These are phyloP conservation scores for Festucalex cinctus DNA, from an alignment of 2,113 vertebrate genomes.

Conservation along the genomic window DNA sequence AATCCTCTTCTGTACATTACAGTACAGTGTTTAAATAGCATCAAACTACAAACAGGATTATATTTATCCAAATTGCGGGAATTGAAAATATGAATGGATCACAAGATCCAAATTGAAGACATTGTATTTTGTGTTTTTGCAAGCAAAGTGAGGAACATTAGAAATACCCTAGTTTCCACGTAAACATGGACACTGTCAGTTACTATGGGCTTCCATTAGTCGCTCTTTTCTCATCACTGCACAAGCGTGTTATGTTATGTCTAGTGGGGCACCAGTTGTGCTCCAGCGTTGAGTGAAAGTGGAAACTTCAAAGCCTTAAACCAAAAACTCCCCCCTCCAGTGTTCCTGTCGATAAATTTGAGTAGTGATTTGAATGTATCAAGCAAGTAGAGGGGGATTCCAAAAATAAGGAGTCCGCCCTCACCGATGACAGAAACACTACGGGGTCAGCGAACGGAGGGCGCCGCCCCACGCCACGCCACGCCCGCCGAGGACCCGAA, in stretches of 20 bases:
- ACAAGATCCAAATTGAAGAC: background rate
- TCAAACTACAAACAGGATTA: too few species aligned
- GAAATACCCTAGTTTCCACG: background rate
- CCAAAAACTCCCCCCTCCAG: background rate
- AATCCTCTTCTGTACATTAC: too few species aligned
- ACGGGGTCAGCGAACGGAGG: constrained; percentile 43
- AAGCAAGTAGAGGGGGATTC: background rate
- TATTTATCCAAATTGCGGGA: too few species aligned
- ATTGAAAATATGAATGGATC: too few species aligned
- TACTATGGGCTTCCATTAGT: background rate
- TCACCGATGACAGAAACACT: constrained; percentile 45
- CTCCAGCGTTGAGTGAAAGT: background rate
- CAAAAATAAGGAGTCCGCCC: background rate
- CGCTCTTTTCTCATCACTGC: background rate
- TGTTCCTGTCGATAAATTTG: background rate
- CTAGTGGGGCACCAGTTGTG: background rate
- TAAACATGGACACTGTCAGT: background rate
- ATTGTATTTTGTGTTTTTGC: background rate
- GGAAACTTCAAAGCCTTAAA: background rate
- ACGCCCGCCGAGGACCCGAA: constrained; percentile 15
- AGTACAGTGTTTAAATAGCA: too few species aligned
- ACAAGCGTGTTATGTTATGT: background rate
- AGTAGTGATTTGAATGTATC: background rate
- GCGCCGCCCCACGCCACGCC: constrained; percentile 22
- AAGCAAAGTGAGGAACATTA: background rate